Percentiles rank a stretch among this genome's conserved stretches.
Conservation (phyloP, 2,797 vertebrate species). For the Okamejei kenojei region DNA sequence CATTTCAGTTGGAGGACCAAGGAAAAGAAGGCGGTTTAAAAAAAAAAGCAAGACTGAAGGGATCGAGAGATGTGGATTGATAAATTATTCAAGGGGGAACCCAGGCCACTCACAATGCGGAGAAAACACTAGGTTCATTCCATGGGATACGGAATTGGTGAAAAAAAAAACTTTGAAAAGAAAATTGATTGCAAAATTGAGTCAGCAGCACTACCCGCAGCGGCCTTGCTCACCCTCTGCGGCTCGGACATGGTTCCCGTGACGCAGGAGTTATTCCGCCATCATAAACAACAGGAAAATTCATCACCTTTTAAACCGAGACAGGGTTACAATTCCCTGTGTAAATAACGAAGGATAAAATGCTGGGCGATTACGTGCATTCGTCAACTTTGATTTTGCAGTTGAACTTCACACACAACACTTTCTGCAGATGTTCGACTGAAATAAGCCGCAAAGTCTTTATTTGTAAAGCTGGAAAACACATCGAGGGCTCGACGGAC, state of each 20-base stretch:
- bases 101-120: neutral
- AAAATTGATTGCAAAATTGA: too few relatives aligned
- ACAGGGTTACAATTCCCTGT: neutral
- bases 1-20: neutral
- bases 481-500: neutral
- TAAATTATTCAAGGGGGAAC: neutral
- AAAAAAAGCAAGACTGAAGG: neutral
- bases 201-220: too few relatives aligned
- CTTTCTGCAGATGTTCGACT: slow-evolving; percentile 28
- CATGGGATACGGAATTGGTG: neutral
- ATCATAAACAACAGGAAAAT: neutral
- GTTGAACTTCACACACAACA: slow-evolving; percentile 1
- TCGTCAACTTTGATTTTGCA: neutral
- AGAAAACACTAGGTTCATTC: neutral
- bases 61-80: neutral
- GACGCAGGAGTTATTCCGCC: neutral
- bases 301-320: neutral
- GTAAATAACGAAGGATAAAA: neutral
- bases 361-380: neutral
- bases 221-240: too few relatives aligned
- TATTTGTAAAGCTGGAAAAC: slow-evolving; percentile 22
- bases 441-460: neutral
- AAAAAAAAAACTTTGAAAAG: neutral
- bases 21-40: neutral
- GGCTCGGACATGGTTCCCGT: too few relatives aligned